phyloP scores from a whole-genome alignment of 2,888 invertebrate genomes.

The Notodonta dromedarius region DNA sequence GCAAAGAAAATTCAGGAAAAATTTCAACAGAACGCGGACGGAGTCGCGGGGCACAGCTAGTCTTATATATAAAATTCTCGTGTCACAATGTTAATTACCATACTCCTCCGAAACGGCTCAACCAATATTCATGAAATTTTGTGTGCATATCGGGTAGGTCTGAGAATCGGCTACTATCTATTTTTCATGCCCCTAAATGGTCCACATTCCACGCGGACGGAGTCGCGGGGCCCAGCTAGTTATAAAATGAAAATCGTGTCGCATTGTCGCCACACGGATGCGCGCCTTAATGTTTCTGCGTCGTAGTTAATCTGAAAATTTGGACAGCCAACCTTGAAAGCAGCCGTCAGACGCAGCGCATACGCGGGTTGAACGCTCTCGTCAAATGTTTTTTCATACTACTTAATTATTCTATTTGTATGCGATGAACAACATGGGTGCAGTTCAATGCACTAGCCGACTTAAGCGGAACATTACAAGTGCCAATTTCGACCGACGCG shows the following conservation, averaged over 20 bases:
- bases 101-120: too few species aligned
- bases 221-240: too few species aligned
- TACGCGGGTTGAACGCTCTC: slow-evolving; percentile 42
- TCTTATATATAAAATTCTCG: too few species aligned
- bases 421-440: slow-evolving; percentile 42
- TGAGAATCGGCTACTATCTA: too few species aligned
- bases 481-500: background rate
- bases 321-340: slow-evolving; percentile 40
- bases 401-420: slow-evolving; percentile 54
- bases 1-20: too few species aligned
- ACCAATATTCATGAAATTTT: too few species aligned
- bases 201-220: too few species aligned
- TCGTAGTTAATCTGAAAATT: slow-evolving; percentile 22
- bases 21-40: too few species aligned
- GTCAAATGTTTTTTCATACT: slow-evolving; percentile 38
- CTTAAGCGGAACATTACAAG: slow-evolving; percentile 1
- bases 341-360: slow-evolving; percentile 35
- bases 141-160: too few species aligned
- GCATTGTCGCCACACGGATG: slow-evolving; percentile 15
- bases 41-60: too few species aligned
- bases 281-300: slow-evolving; percentile 4
- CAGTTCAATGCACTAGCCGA: slow-evolving; percentile 49
- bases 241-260: background rate
- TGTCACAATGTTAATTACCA: too few species aligned
- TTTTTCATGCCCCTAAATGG: too few species aligned